Base-by-base conservation (phyloP, 1,140 invertebrate species). In the Drosophila nigromelanica region DNA sequence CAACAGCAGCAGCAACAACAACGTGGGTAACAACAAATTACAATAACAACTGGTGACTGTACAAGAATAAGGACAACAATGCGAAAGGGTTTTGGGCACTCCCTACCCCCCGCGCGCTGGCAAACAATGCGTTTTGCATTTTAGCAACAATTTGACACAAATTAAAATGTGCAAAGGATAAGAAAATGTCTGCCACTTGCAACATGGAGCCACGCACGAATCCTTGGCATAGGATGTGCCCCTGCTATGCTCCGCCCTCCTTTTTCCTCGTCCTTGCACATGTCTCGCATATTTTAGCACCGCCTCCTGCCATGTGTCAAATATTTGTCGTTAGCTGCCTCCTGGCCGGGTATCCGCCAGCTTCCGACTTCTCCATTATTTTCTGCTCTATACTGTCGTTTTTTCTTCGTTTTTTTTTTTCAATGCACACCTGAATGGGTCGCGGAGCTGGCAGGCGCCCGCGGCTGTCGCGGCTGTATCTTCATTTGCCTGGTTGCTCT, bases 131-230 rank as follows among this genome's bases (percentile, higher is more conserved):
- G 78, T 86, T 86, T 87, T 87, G 82, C 81, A 87, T 86, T 86
- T 86, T 86, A 89, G 79, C 73, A 89, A 89, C 83, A 89, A 89
- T 89, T 89, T 89, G 83, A 89, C 83, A 89, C 76, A 89, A 89
- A 89, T 89, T 89, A 89, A 89, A 89, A 89, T 81, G 70, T 78
- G 68, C 64, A 78, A 72, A 78, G 51, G 71, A 67, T 48, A 60
- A 51, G 60, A 45, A 74, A 48, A 45, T 50, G 14, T 63, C 56
- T 74, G 71, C 45, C 40, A 67, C 64, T 58, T 62, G 48, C 59
- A 58, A 47, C 52, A 67, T 54, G 55, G 33, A 45, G 47, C 47
- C 60, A 78, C 66, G 56, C 69, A 70, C 59, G 42, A 33, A 24
- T 54, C 58, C 58, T 42, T 51, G 64, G 47, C 54, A 45, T 40